Conservation (phyloP, 2,888 invertebrate species). For the Ornithoptera alexandrae region DNA sequence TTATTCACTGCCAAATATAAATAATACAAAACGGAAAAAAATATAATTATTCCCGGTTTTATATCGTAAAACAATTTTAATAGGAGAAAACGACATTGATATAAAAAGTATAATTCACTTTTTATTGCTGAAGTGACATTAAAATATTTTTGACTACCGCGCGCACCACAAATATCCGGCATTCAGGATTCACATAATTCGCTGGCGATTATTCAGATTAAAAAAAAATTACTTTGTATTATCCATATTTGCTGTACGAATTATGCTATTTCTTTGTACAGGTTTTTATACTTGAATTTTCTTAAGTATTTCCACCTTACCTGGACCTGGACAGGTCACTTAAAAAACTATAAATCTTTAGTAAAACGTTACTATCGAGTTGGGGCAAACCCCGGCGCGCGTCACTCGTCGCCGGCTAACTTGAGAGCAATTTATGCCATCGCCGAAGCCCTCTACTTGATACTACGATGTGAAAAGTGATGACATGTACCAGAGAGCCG, state of each 20-base stretch:
- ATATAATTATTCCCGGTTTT: slow-evolving; percentile 24
- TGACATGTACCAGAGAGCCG: slow-evolving; percentile 52
- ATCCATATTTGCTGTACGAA: slow-evolving; percentile 53
- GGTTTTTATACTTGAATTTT: slow-evolving; percentile 15
- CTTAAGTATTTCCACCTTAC: slow-evolving; percentile 15
- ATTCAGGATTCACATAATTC: slow-evolving; percentile 76
- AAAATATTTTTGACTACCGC: slow-evolving; percentile 50
- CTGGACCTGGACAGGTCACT: slow-evolving; percentile 40
- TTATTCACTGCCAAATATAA: slow-evolving; percentile 27
- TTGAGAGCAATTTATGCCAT: slow-evolving; percentile 65
- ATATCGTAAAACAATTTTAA: slow-evolving; percentile 53
- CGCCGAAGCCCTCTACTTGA: slow-evolving; percentile 54
- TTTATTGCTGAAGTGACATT: slow-evolving; percentile 55
- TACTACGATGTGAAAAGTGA: slow-evolving; percentile 62
- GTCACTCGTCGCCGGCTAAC: slow-evolving; percentile 60
- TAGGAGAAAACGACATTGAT: slow-evolving; percentile 51
- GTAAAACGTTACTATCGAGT: slow-evolving; percentile 46
- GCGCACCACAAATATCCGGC: slow-evolving; percentile 54
- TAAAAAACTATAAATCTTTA: slow-evolving; percentile 57
- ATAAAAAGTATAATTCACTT: slow-evolving; percentile 51
- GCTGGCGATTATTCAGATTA: slow-evolving; percentile 53
- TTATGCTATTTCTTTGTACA: slow-evolving; percentile 57
- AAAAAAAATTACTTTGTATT: slow-evolving; percentile 34
- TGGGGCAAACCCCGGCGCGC: slow-evolving; percentile 47
- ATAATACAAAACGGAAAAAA: slow-evolving; percentile 18